Evolutionary conservation across 2,888 invertebrate genomes (phyloP), one percentile per base, ranked within the genome.

Genomic region (Eurois occulta): DNA sequence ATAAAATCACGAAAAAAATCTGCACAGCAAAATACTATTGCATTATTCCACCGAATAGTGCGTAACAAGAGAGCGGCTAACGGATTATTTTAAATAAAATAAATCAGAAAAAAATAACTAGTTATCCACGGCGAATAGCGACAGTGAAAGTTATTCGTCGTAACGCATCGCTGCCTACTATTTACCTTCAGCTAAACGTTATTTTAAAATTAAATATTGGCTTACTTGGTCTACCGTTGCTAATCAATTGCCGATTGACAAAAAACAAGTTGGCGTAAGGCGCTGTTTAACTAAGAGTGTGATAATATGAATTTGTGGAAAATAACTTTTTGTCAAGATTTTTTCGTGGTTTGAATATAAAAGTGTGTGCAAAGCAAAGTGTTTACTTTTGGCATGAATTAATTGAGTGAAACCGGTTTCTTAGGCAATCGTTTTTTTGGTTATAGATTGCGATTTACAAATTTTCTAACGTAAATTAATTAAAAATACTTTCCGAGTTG

Each of bases 101-200:
- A 76, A 85, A 77, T 72, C 80, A 75, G 77, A 83, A 89, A 83
- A 86, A 88, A 88, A 90, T 87, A 88, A 88, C 84, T 88, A 88
- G 89, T 90, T 90, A 88, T 90, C 80, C 80, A 89, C 87, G 80
- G 86, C 88, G 90, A 91, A 91, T 90, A 91, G 90, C 88, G 89
- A 94, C 89, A 94, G 94, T 94, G 94, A 94, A 94, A 94, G 94
- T 90, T 87, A 84, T 81, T 87, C 89, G 91, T 87, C 89, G 91
- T 90, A 88, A 90, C 93, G 93, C 91, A 86, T 90, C 91, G 90
- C 80, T 90, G 92, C 85, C 55, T 81, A 70, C 84, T 87, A 86
- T 90, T 90, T 89, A 83, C 80, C 75, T 90, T 85, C 81, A 81
- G 77, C 87, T 88, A 89, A 90, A 90, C 84, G 90, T 90, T 89